Conservation (phyloP, 2,797 vertebrate genomes). For the Sebastes oblongus region DNA sequence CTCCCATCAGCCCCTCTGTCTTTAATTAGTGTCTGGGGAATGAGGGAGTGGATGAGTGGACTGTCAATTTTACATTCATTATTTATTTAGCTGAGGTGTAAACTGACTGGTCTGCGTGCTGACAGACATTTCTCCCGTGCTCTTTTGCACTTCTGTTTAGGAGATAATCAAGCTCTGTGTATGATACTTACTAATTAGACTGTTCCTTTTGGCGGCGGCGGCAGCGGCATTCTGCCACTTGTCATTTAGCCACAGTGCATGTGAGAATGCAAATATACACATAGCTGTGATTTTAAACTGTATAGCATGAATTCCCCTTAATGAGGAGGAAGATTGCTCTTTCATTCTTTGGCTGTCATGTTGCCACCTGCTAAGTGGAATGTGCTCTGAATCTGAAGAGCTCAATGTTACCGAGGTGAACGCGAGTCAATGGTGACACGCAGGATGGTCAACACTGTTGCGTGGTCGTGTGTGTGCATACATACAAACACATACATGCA, state of each 20-base stretch:
- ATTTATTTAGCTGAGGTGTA: slow-evolving; percentile 83
- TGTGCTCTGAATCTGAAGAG: slow-evolving; percentile 77
- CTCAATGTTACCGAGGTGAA: slow-evolving; percentile 65
- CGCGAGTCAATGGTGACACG: slow-evolving; percentile 53
- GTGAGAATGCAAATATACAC: slow-evolving; percentile 75
- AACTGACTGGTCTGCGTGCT: slow-evolving; percentile 73
- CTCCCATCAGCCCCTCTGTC: slow-evolving; percentile 69
- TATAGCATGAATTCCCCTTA: slow-evolving; percentile 70
- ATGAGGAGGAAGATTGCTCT: slow-evolving; percentile 69
- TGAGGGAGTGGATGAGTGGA: slow-evolving; percentile 80
- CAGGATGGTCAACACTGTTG: slow-evolving; percentile 43
- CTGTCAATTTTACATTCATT: slow-evolving; percentile 82
- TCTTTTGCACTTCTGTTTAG: slow-evolving; percentile 78
- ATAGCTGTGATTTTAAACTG: slow-evolving; percentile 58
- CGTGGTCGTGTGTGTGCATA: slow-evolving; percentile 50
- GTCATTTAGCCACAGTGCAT: slow-evolving; percentile 71
- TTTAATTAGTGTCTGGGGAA: slow-evolving; percentile 87
- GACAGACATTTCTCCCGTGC: slow-evolving; percentile 77
- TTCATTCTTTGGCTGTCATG: slow-evolving; percentile 72
- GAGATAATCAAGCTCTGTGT: slow-evolving; percentile 77
- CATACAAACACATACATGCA: slow-evolving; percentile 19
- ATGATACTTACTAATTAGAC: slow-evolving; percentile 80
- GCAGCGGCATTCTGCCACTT: slow-evolving; percentile 69
- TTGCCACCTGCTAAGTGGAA: slow-evolving; percentile 67
- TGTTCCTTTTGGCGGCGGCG: slow-evolving; percentile 52